Conservation (phyloP, 1,140 invertebrate species). For the Papilio aristodemus region DNA sequence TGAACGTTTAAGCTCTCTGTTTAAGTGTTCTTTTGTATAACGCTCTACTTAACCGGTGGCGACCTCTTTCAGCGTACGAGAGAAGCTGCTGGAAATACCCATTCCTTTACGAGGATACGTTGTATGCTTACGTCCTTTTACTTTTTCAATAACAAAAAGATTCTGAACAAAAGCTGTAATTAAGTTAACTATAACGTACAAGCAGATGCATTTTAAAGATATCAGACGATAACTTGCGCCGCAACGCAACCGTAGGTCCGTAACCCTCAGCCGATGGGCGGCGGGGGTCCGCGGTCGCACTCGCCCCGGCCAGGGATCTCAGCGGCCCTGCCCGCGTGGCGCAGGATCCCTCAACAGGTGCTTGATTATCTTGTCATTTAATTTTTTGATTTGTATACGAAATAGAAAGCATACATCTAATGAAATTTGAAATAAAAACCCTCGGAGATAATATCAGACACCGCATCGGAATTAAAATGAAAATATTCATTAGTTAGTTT, state of each 20-base stretch:
- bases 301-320: conserved; percentile 49
- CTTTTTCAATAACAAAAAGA: too few relatives aligned
- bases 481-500: conserved; percentile 5
- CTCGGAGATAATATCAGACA: background rate
- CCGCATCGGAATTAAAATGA: conserved; percentile 19
- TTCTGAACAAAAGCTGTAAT: too few relatives aligned
- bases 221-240: conserved; percentile 38
- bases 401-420: conserved; percentile 23
- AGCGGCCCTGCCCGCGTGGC: conserved; percentile 46
- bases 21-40: too few relatives aligned
- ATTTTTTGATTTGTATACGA: conserved; percentile 43
- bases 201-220: too few relatives aligned
- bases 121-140: too few relatives aligned
- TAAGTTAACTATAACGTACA: too few relatives aligned
- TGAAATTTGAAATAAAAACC: conserved; percentile 25
- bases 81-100: too few relatives aligned
- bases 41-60: too few relatives aligned
- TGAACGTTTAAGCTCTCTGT: too few relatives aligned
- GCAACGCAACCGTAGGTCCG: conserved; percentile 35
- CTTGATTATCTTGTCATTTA: conserved; percentile 53
- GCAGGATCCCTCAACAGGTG: conserved; percentile 67
- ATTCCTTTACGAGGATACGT: too few relatives aligned
- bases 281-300: conserved; percentile 60
- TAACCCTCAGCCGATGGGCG: conserved; percentile 51
- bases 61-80: too few relatives aligned